Evolutionary conservation across 2,888 invertebrate species (phyloP).

Genomic region (Eucriotettix oculatus): DNA sequence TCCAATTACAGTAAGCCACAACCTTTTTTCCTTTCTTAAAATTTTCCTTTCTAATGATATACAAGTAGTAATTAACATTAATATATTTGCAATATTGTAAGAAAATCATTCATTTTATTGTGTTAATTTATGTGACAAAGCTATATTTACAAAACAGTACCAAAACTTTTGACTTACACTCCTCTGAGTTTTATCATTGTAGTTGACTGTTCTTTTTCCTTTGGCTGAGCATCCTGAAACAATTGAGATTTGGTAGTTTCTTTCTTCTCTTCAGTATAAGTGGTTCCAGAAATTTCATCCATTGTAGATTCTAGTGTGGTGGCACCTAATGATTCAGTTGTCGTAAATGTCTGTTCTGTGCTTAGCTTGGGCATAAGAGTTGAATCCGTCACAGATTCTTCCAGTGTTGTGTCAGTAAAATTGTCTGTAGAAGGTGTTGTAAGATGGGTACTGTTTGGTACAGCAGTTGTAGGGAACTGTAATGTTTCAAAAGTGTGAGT

Average conservation of each 20-base stretch:
- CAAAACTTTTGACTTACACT: not conserved
- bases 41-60: too few species aligned
- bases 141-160: too few species aligned
- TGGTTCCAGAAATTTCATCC: slow-evolving; percentile 1
- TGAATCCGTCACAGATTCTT: not conserved
- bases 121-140: too few species aligned
- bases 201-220: not conserved
- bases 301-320: not conserved
- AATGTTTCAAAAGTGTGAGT: too few species aligned
- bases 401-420: slow-evolving; percentile 6
- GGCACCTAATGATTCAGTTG: not conserved
- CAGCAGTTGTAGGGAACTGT: too few species aligned
- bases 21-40: too few species aligned
- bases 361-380: not conserved
- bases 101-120: too few species aligned
- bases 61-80: too few species aligned
- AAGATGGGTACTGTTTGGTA: not conserved
- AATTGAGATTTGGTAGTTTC: slow-evolving; percentile 11
- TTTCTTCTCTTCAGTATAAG: not conserved
- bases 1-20: too few species aligned
- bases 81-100: too few species aligned
- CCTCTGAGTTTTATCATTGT: not conserved
- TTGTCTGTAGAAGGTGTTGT: not conserved
- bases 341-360: not conserved
- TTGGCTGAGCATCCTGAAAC: not conserved